phyloP scores from a whole-genome alignment of 1,140 invertebrate species.

The Aphidius ervi region DNA sequence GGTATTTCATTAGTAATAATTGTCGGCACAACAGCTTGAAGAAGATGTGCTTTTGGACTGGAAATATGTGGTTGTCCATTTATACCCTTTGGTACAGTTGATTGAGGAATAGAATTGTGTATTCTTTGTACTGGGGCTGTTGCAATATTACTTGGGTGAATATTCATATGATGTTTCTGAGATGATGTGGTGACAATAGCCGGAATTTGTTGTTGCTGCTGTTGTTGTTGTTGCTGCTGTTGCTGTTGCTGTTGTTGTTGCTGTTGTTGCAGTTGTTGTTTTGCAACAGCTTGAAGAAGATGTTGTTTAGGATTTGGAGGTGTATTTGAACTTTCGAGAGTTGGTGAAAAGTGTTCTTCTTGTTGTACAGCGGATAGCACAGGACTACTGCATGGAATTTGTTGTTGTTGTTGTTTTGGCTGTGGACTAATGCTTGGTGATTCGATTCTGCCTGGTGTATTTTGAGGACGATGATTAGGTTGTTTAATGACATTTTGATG shows the following conservation, averaged over 20 bases:
- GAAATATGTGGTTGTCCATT: slow-evolving; percentile 47
- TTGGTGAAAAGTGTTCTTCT: slow-evolving; percentile 47
- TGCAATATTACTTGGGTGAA: slow-evolving; percentile 34
- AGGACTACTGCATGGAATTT: slow-evolving; percentile 22
- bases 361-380: slow-evolving; percentile 21
- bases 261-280: slow-evolving; percentile 39
- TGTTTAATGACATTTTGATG: slow-evolving; percentile 46
- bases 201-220: slow-evolving; percentile 24
- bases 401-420: slow-evolving; percentile 23
- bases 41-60: slow-evolving; percentile 51
- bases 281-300: slow-evolving; percentile 44
- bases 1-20: slow-evolving; percentile 56
- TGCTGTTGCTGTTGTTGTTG: slow-evolving; percentile 40
- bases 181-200: slow-evolving; percentile 39
- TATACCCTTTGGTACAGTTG: slow-evolving; percentile 40
- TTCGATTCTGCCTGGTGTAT: slow-evolving; percentile 34
- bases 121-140: slow-evolving; percentile 36
- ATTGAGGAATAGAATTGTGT: slow-evolving; percentile 41
- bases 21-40: slow-evolving; percentile 47
- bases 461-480: slow-evolving; percentile 37
- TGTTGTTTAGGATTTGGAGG: slow-evolving; percentile 48
- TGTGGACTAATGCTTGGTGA: slow-evolving; percentile 45
- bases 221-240: slow-evolving; percentile 29
- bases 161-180: slow-evolving; percentile 40
- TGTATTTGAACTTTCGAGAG: slow-evolving; percentile 39